Evolutionary conservation across 2,797 vertebrate genomes (phyloP).

Genomic region (Acanthis flammea): DNA sequence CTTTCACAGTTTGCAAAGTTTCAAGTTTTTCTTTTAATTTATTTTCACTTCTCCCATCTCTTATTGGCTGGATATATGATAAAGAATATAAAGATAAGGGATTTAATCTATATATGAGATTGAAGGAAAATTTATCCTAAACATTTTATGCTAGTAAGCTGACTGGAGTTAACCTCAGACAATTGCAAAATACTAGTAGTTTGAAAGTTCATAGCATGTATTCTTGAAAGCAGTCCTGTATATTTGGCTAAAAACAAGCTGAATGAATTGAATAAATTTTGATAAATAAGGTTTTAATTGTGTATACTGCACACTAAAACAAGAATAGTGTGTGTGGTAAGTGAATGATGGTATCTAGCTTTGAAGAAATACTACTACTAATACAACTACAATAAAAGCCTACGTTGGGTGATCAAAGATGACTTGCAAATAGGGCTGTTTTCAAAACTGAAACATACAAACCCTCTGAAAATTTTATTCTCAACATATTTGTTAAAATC

Average conservation of each 20-base stretch:
- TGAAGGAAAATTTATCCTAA: neutral
- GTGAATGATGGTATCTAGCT: neutral
- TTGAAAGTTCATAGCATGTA: neutral
- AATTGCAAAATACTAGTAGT: neutral
- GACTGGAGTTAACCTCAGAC: neutral
- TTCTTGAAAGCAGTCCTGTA: neutral
- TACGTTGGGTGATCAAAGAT: neutral
- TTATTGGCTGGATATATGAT: neutral
- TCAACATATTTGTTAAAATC: neutral
- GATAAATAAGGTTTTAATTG: neutral
- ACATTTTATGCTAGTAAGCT: neutral
- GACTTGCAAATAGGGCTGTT: neutral
- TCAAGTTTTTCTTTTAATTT: neutral
- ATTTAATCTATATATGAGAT: neutral
- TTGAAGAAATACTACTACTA: neutral
- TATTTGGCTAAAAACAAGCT: neutral
- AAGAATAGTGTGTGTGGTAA: neutral
- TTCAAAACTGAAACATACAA: neutral
- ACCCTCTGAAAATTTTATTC: fast-evolving
- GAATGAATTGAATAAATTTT: neutral
- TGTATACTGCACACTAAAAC: neutral
- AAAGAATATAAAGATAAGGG: neutral
- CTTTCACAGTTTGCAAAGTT: neutral
- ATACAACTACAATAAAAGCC: neutral
- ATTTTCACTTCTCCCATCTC: neutral